Conservation (phyloP, 2,888 invertebrate species). For the Phalera bucephala region DNA sequence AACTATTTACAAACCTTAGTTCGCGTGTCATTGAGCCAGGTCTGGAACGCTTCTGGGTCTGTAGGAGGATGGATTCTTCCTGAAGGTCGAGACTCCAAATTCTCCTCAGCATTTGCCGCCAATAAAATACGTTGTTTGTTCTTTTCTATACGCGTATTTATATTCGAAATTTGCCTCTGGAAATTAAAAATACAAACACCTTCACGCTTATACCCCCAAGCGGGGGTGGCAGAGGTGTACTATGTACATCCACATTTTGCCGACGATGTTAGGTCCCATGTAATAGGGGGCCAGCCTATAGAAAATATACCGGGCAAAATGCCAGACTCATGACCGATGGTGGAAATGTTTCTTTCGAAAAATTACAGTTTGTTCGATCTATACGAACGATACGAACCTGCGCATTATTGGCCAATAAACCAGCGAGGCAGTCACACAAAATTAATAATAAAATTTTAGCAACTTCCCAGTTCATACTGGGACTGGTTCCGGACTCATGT, state of each 20-base stretch:
- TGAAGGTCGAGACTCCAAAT: slow-evolving; percentile 48
- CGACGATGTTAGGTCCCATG: too few species aligned
- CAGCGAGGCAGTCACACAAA: neutral
- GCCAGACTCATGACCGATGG: too few species aligned
- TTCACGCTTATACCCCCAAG: too few species aligned
- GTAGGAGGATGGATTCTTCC: slow-evolving; percentile 70
- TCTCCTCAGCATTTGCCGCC: slow-evolving; percentile 86
- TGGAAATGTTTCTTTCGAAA: too few species aligned
- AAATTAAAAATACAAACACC: too few species aligned
- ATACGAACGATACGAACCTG: too few species aligned
- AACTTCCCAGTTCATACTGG: neutral
- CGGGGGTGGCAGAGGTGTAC: too few species aligned
- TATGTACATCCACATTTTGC: too few species aligned
- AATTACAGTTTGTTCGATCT: too few species aligned
- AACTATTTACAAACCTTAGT: slow-evolving; percentile 86
- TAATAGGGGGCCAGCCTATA: too few species aligned
- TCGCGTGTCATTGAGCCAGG: slow-evolving; percentile 81
- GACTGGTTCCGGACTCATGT: neutral
- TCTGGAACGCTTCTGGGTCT: slow-evolving; percentile 75
- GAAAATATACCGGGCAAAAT: too few species aligned
- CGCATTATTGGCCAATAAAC: too few species aligned
- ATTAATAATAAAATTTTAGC: neutral
- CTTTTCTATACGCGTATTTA: slow-evolving; percentile 89
- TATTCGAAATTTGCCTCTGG: slow-evolving; percentile 83
- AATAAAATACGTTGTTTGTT: slow-evolving; percentile 89